Evolutionary conservation across 2,888 invertebrate genomes (phyloP).

Genomic region (Pachycephus smyrnensis): DNA sequence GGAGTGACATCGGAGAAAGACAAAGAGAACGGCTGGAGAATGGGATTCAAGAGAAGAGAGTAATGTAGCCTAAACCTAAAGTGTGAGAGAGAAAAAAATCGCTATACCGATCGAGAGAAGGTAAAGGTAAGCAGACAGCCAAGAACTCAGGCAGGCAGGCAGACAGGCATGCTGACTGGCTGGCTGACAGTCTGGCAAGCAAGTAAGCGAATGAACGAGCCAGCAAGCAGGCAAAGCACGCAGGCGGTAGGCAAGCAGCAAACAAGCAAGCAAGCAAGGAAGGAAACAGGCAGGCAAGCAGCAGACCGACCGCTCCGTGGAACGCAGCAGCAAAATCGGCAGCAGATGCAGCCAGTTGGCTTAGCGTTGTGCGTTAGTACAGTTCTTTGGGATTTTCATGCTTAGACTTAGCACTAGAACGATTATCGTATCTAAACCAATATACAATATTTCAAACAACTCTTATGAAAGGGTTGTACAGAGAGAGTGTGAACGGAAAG

Average conservation of each 20-base stretch:
- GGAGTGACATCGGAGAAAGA: constrained; percentile 6
- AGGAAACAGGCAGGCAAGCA: constrained; percentile 28
- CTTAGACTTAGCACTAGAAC: not conserved
- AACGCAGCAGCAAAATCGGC: constrained; percentile 25
- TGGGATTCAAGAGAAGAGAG: constrained; percentile 19
- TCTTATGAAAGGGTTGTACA: not conserved
- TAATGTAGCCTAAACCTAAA: constrained; percentile 5
- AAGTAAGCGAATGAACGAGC: constrained; percentile 7
- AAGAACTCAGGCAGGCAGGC: not conserved
- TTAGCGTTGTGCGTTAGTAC: constrained; percentile 41
- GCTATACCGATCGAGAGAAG: not conserved
- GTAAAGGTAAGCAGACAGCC: not conserved
- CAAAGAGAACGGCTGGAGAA: constrained; percentile 1
- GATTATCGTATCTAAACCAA: not conserved
- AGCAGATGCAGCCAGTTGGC: constrained; percentile 49
- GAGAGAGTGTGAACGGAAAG: not conserved
- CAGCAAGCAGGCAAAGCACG: constrained; percentile 14
- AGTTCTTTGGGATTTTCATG: constrained; percentile 23
- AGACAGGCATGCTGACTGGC: not conserved
- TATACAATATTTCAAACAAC: not conserved
- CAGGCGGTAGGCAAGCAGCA: constrained; percentile 16
- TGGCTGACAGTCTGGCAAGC: not conserved
- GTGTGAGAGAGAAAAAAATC: not conserved
- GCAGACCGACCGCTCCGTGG: constrained; percentile 11
- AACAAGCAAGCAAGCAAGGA: constrained; percentile 27